These are phyloP conservation scores for Platanista minor DNA, from an alignment of 2,113 vertebrate species.

Conservation along the genomic window DNA sequence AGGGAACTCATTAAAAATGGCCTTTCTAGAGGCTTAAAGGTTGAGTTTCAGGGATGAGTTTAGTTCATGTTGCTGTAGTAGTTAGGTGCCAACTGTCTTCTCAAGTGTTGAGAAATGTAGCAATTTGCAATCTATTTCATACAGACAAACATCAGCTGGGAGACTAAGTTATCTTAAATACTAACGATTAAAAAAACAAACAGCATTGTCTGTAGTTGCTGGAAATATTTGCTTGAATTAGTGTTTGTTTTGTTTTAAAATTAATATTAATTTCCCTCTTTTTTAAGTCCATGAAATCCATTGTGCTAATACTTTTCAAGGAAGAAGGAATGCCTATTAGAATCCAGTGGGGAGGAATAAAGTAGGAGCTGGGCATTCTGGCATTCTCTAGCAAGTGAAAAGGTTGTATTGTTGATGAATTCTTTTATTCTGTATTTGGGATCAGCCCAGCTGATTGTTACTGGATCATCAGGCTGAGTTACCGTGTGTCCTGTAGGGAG, in stretches of 20 bases:
- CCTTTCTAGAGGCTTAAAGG: constrained; percentile 14
- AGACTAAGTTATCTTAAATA: neutral
- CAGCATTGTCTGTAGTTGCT: neutral
- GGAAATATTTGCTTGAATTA: neutral
- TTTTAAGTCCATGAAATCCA: neutral
- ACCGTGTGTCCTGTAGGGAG: fast-evolving
- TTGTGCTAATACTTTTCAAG: neutral
- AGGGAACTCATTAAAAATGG: constrained; percentile 40
- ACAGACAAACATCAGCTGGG: neutral
- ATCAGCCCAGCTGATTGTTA: neutral
- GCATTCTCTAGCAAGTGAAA: neutral
- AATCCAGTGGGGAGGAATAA: neutral
- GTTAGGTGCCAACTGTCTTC: neutral
- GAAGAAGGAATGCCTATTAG: neutral
- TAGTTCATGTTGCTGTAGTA: neutral
- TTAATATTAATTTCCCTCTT: neutral
- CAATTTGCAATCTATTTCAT: neutral
- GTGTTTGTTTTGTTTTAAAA: neutral
- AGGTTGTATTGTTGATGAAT: neutral
- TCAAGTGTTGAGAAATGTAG: neutral
- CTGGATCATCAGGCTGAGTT: neutral
- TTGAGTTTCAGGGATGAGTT: neutral
- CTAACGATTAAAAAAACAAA: neutral
- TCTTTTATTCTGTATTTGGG: neutral
- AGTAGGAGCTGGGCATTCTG: neutral